Percentiles rank a stretch among this genome's conserved stretches.
These are phyloP conservation scores for Apotomis betuletana DNA, from an alignment of 2,888 invertebrate species.

Conservation along the genomic window DNA sequence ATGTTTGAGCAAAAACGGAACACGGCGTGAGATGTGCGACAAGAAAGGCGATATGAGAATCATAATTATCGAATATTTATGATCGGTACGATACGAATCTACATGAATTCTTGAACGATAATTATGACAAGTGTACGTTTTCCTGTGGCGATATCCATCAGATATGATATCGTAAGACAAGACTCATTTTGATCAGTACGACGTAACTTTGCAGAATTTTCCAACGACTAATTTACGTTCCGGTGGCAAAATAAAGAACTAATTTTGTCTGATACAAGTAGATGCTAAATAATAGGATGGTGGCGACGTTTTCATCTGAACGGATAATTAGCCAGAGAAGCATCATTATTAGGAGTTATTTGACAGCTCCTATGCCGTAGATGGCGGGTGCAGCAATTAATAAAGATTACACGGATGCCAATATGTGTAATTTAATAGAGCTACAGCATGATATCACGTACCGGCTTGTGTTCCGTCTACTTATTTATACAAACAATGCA, in stretches of 20 bases:
- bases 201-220: constrained; percentile 8
- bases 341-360: constrained; percentile 24
- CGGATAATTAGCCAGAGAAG: neutral
- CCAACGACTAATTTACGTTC: constrained; percentile 7
- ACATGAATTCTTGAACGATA: constrained; percentile 32
- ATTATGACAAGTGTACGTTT: constrained; percentile 12
- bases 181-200: neutral
- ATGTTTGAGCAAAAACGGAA: constrained; percentile 19
- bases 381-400: constrained; percentile 3
- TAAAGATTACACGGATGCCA: constrained; percentile 16
- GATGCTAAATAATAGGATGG: neutral
- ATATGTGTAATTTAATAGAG: constrained; percentile 7
- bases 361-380: constrained; percentile 1
- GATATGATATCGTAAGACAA: neutral
- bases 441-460: neutral
- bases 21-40: constrained; percentile 5
- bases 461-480: neutral
- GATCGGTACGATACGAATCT: neutral
- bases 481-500: no score
- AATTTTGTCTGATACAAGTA: neutral
- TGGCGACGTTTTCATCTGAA: constrained; percentile 7
- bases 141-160: constrained; percentile 13
- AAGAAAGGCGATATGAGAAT: constrained; percentile 32
- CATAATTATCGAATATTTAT: neutral
- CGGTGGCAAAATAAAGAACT: constrained; percentile 16